Evolutionary conservation across 2,113 vertebrate species (phyloP).

Genomic region (Argyrosomus japonicus): DNA sequence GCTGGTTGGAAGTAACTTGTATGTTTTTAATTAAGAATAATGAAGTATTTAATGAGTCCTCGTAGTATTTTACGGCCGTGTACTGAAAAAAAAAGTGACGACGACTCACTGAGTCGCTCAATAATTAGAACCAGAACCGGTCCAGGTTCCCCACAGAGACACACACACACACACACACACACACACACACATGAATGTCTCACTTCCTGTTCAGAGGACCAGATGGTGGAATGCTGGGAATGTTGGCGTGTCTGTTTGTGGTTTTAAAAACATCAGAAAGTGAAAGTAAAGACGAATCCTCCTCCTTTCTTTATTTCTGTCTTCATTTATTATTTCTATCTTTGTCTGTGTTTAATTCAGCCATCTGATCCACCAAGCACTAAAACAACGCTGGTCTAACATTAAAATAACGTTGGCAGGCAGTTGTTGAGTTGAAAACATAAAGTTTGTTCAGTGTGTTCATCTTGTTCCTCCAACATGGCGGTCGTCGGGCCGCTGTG

Average conservation of each 20-base stretch:
- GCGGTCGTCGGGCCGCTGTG: constrained; percentile 8
- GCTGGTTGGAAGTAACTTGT: too few relatives aligned
- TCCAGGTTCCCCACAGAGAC: constrained; percentile 33
- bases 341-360: neutral
- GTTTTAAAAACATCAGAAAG: constrained; percentile 34
- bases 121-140: constrained; percentile 62
- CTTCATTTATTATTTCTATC: too few relatives aligned
- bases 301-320: neutral
- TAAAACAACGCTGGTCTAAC: too few relatives aligned
- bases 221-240: constrained; percentile 72
- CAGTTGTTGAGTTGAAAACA: too few relatives aligned
- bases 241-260: constrained; percentile 56
- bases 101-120: constrained; percentile 11
- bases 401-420: too few relatives aligned
- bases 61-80: too few relatives aligned
- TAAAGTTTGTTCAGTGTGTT: too few relatives aligned
- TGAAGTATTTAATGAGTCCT: too few relatives aligned
- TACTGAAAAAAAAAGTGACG: neutral
- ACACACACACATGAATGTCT: constrained; percentile 21
- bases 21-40: neutral
- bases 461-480: constrained; percentile 18
- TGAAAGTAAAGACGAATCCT: constrained; percentile 21
- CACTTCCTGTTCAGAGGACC: constrained; percentile 58
- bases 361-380: too few relatives aligned
- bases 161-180: constrained; percentile 34